A percentile compares a stretch with the other conserved stretches of the same genome.
phyloP scores from a whole-genome alignment of 2,113 vertebrate species.

The Thunnus maccoyii region DNA sequence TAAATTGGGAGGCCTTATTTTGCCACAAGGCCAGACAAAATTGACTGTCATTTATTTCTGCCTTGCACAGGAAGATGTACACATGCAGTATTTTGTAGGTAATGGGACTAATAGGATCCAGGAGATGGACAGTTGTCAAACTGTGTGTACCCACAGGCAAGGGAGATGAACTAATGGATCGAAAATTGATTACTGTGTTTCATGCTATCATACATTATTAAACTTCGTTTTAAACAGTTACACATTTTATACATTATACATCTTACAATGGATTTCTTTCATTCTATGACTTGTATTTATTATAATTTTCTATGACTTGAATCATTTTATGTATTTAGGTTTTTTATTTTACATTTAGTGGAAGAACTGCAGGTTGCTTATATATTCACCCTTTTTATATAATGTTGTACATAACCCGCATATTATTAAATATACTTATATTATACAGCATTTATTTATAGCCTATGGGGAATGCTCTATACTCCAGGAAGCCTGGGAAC shows the following conservation, averaged over 20 bases:
- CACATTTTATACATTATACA: conserved; percentile 5
- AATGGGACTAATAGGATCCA: conserved; percentile 46
- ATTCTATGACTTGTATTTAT: neutral
- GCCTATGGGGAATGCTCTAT: neutral
- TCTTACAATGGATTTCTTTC: conserved; percentile 4
- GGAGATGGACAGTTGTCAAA: conserved; percentile 58
- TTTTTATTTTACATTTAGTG: neutral
- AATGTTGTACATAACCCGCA: conserved; percentile 26
- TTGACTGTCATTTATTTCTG: conserved; percentile 50
- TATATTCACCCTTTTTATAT: neutral
- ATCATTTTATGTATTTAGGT: neutral
- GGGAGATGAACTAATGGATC: neutral
- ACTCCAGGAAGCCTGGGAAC: conserved; percentile 26
- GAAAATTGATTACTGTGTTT: conserved; percentile 32
- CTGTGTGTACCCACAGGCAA: conserved; percentile 25
- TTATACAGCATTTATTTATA: conserved; percentile 15
- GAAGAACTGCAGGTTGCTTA: neutral
- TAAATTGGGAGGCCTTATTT: conserved; percentile 59
- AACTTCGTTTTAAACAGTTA: conserved; percentile 49
- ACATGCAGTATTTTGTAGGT: conserved; percentile 17
- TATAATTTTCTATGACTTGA: neutral
- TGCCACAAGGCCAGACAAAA: conserved; percentile 60
- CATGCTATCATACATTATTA: conserved; percentile 30
- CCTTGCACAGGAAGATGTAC: conserved; percentile 35
- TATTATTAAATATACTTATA: neutral